These are phyloP conservation scores for Thaumatotibia leucotreta DNA, from an alignment of 1,140 invertebrate genomes.

Conservation along the genomic window DNA sequence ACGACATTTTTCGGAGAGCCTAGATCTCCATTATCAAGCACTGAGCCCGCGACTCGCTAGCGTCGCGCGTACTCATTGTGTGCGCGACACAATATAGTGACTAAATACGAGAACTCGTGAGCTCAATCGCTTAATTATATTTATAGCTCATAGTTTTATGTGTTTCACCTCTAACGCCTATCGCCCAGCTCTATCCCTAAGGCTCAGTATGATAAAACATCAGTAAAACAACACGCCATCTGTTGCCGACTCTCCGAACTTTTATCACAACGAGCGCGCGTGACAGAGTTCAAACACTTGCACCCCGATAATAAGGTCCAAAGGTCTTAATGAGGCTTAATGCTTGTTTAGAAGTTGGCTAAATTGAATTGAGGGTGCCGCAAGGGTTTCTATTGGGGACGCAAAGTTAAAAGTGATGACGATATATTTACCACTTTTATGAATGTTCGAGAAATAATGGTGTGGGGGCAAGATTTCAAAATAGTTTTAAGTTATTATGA, in stretches of 20 bases:
- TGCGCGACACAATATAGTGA: too few relatives aligned
- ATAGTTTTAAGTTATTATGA: too few relatives aligned
- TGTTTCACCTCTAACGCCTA: not conserved
- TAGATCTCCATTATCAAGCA: too few relatives aligned
- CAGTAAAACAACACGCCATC: conserved; percentile 1
- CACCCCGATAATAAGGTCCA: not conserved
- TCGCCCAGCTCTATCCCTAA: not conserved
- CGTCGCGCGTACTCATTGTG: too few relatives aligned
- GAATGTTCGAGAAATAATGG: not conserved
- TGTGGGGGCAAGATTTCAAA: not conserved
- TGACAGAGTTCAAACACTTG: not conserved
- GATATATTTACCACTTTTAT: not conserved
- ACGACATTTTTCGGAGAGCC: too few relatives aligned
- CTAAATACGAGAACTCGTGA: too few relatives aligned
- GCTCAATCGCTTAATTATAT: too few relatives aligned
- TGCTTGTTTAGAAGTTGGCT: not conserved
- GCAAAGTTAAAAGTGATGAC: not conserved
- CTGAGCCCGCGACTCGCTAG: too few relatives aligned
- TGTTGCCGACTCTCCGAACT: not conserved
- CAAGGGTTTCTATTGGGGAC: not conserved
- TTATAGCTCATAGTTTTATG: too few relatives aligned
- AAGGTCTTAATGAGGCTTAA: not conserved
- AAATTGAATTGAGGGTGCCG: not conserved
- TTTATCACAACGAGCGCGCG: not conserved
- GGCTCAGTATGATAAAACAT: not conserved